Percentiles rank a stretch among this genome's conserved stretches.
phyloP scores from a whole-genome alignment of 2,113 vertebrate species.

The Protobothrops mucrosquamatus region DNA sequence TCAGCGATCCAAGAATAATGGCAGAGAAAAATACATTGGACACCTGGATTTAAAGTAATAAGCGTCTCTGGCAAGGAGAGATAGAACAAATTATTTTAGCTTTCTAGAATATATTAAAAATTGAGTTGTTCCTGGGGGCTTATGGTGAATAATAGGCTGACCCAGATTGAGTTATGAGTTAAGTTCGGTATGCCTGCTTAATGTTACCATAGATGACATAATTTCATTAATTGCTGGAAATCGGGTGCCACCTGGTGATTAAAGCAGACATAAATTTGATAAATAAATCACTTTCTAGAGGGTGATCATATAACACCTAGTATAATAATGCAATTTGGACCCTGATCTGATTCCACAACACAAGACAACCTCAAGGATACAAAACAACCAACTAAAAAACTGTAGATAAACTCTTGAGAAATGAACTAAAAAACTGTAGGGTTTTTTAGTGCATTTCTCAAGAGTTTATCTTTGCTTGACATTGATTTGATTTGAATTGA shows the following conservation, averaged over 20 bases:
- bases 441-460: not conserved
- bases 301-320: not conserved
- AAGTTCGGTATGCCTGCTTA: not conserved
- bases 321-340: not conserved
- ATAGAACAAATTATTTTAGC: not conserved
- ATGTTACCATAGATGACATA: not conserved
- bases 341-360: not conserved
- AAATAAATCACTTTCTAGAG: not conserved
- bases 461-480: not conserved
- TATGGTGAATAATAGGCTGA: not conserved
- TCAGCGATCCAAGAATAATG: not conserved
- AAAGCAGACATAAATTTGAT: not conserved
- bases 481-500: too few relatives aligned
- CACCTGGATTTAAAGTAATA: not conserved
- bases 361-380: not conserved
- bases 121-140: not conserved
- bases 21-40: not conserved
- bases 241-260: not conserved
- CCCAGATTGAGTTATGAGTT: not conserved
- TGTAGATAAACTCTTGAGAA: too few relatives aligned
- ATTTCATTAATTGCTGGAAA: not conserved
- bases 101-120: not conserved
- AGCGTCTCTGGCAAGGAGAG: not conserved
- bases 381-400: not conserved
- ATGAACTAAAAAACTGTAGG: too few relatives aligned